These are phyloP conservation scores for Hippocampus kuda DNA, from an alignment of 2,797 vertebrate species.

Conservation along the genomic window DNA sequence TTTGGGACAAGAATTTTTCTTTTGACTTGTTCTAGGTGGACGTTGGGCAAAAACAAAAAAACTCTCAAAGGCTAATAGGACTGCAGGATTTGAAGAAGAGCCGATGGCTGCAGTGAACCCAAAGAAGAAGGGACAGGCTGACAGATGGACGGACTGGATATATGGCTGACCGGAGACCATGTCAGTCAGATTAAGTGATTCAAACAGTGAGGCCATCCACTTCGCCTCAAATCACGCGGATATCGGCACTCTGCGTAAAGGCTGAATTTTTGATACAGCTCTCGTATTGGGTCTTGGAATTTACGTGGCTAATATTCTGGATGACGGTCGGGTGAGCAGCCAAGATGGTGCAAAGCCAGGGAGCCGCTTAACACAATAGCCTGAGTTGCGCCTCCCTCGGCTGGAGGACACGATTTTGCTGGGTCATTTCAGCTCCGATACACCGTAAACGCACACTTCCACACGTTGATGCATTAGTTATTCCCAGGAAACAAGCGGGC, in stretches of 20 bases:
- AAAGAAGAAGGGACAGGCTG: constrained; percentile 18
- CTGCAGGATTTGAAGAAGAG: constrained; percentile 36
- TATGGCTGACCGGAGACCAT: constrained; percentile 32
- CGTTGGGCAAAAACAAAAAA: constrained; percentile 19
- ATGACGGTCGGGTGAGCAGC: neutral
- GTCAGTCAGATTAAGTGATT: constrained; percentile 36
- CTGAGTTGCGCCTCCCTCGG: neutral
- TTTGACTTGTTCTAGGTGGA: constrained; percentile 39
- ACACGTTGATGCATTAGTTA: constrained; percentile 2
- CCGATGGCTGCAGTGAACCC: constrained; percentile 27
- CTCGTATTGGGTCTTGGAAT: neutral
- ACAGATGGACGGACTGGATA: constrained; percentile 35
- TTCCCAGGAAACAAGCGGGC: constrained; percentile 7
- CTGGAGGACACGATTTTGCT: constrained; percentile 3
- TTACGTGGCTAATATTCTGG: neutral
- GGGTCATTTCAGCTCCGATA: neutral
- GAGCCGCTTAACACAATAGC: constrained; percentile 5
- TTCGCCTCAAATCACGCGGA: constrained; percentile 18
- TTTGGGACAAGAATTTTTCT: constrained; percentile 39
- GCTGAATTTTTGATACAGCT: neutral
- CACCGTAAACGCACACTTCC: neutral
- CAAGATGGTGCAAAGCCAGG: constrained; percentile 2
- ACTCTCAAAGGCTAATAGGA: constrained; percentile 37
- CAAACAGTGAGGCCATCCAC: constrained; percentile 15
- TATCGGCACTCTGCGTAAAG: neutral